Base-by-base conservation (phyloP, 92 coral and sea anemone genomes). In the Epizoanthus rinbou region DNA sequence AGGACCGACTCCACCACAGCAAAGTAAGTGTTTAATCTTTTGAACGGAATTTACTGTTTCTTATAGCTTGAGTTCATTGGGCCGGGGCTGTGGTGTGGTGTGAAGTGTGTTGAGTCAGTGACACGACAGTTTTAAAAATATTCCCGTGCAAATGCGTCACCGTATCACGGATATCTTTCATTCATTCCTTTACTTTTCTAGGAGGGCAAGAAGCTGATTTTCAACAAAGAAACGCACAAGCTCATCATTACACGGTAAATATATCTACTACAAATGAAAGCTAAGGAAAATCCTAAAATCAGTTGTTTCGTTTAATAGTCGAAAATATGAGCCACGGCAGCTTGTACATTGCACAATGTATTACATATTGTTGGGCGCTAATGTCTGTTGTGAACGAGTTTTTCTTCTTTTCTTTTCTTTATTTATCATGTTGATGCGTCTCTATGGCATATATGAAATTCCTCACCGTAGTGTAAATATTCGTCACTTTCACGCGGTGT, bases 1-100 rank as follows among this genome's bases (percentile, higher is more conserved):
- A 83, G 97, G 97, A 54, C 92, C 86, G 47, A 88, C 93, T 64
- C 88, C 94, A 63, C 93, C 97, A 39, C 92, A 91, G 66, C 91
- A 69, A 81, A 86, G 97, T 93, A 93, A 80, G 97, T 88, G 70
- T 33, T 72, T 64, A 73, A 89, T 75, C 57, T 69, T 33, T 75
- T 57, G 64, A 52, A 21, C 70, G 39, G 71, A 78, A 39, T 60
- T 62, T 78, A 22, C 43, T 78, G 22, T 78, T 41, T 60, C 69
- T 41, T 43, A 21, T 33, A 60, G 82, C 56, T 43, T 37, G 57
- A 76, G 25, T 60, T 78, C 33, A 78, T 21, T 63, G 71, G 72
- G 72, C 71, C 72, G 82, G 82, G 54, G 71, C 64, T 41, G 82
- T 37, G 72, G 82, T 41, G 82, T 37, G 72, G 82, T 33, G 81